phyloP scores from a whole-genome alignment of 2,797 vertebrate genomes.

The Chlorospingus flavigularis region DNA sequence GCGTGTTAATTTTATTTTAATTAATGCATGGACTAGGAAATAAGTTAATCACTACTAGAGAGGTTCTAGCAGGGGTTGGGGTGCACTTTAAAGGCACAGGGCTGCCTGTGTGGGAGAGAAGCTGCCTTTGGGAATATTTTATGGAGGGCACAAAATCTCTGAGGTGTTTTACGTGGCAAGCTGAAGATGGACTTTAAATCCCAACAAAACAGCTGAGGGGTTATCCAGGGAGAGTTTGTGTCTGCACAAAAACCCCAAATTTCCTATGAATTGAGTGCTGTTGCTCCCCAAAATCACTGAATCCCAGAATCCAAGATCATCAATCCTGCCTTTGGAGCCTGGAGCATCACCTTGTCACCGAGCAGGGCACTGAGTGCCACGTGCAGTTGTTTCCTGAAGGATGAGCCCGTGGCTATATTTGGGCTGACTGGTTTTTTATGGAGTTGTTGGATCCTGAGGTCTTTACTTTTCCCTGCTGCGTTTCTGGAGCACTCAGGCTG shows the following conservation, averaged over 20 bases:
- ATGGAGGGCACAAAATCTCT: not conserved
- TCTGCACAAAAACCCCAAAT: not conserved
- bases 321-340: not conserved
- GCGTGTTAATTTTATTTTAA: not conserved
- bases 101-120: conserved; percentile 33
- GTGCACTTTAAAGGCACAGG: not conserved
- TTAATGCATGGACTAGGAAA: not conserved
- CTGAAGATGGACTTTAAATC: conserved; percentile 25
- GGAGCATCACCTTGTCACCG: not conserved
- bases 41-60: fast-evolving
- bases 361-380: not conserved
- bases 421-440: not conserved
- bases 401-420: not conserved
- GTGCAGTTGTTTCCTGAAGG: not conserved
- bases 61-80: not conserved
- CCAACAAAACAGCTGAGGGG: conserved; percentile 11
- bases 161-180: conserved; percentile 38
- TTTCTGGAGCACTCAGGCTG: not conserved
- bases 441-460: not conserved
- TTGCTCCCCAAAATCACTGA: not conserved
- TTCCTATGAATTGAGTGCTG: not conserved
- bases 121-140: not conserved
- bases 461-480: not conserved
- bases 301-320: not conserved
- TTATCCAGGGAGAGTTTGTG: not conserved